A percentile compares a stretch with the other conserved stretches of the same genome.
phyloP scores from a whole-genome alignment of 2,888 invertebrate genomes.

The Pollenia angustigena region DNA sequence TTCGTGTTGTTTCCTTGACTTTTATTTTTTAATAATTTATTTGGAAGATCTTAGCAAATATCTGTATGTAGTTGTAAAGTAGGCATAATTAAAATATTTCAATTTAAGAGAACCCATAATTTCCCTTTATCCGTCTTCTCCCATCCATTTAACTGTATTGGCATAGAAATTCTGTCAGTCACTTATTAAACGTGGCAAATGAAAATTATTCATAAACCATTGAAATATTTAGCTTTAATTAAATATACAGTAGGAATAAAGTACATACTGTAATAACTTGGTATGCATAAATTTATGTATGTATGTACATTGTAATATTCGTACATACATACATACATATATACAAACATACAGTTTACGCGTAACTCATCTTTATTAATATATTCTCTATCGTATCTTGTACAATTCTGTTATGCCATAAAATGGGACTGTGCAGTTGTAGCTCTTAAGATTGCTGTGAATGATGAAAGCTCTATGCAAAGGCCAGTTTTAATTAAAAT shows the following conservation, averaged over 20 bases:
- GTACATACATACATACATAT: background rate
- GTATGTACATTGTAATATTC: background rate
- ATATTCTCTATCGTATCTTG: background rate
- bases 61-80: too few species aligned
- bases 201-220: conserved; percentile 29
- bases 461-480: conserved; percentile 12
- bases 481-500: conserved; percentile 40
- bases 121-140: too few species aligned
- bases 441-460: background rate
- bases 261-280: too few species aligned
- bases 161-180: background rate
- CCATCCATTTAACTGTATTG: background rate
- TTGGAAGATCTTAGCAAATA: too few species aligned
- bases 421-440: background rate
- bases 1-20: too few species aligned
- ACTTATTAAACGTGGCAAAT: conserved; percentile 12
- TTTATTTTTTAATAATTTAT: too few species aligned
- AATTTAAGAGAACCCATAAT: too few species aligned
- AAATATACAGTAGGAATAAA: background rate
- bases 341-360: background rate
- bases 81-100: too few species aligned
- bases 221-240: conserved; percentile 38
- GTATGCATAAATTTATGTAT: too few species aligned
- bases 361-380: background rate
- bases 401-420: background rate